Evolutionary conservation across 2,797 vertebrate genomes (phyloP).

Genomic region (Silurus aristotelis): DNA sequence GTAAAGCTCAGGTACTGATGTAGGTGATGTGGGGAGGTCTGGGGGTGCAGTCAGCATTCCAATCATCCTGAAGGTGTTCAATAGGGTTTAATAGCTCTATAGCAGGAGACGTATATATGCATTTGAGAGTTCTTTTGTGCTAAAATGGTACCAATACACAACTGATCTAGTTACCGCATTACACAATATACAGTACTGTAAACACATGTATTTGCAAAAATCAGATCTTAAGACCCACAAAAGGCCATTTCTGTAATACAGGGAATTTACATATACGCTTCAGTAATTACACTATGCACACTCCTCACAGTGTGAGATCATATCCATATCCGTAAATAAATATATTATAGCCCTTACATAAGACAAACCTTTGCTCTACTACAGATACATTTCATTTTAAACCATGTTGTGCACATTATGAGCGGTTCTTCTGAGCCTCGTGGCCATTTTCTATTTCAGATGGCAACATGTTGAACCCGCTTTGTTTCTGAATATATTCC

Average conservation of each 20-base stretch:
- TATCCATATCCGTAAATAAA: not conserved
- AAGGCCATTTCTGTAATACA: not conserved
- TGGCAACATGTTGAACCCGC: not conserved
- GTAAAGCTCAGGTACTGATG: too few relatives aligned
- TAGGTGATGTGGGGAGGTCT: too few relatives aligned
- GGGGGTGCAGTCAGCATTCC: too few relatives aligned
- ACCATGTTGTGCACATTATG: not conserved
- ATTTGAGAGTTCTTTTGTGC: too few relatives aligned
- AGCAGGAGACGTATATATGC: not conserved
- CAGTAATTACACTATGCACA: not conserved
- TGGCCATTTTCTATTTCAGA: not conserved
- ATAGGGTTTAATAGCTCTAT: too few relatives aligned
- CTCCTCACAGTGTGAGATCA: not conserved
- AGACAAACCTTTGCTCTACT: not conserved
- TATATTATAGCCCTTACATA: not conserved
- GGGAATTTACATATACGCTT: not conserved
- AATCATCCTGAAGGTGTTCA: too few relatives aligned
- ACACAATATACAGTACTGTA: not conserved
- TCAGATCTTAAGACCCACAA: not conserved
- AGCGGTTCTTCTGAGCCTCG: not conserved
- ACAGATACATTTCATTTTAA: not conserved
- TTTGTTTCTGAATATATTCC: not conserved
- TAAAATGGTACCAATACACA: not conserved
- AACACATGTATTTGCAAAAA: not conserved
- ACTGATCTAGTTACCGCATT: not conserved